Percentiles rank a stretch among this genome's conserved stretches.
These are phyloP conservation scores for Sebastes hopkinsi DNA, from an alignment of 2,797 vertebrate species.

Conservation along the genomic window DNA sequence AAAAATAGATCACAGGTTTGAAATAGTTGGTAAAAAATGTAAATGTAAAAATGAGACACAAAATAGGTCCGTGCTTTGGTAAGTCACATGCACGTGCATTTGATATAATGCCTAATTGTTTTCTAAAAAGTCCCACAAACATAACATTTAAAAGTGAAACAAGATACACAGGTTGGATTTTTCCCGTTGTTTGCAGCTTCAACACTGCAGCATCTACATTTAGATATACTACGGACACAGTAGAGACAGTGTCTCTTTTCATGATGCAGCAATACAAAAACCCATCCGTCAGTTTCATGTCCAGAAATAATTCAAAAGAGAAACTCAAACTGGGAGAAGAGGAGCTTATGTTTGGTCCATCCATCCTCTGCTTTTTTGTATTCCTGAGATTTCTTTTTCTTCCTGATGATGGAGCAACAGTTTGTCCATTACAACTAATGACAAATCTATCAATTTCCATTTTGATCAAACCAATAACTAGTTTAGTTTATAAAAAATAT, in stretches of 20 bases:
- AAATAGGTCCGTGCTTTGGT: constrained; percentile 36
- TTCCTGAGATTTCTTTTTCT: constrained; percentile 44
- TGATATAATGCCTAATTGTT: constrained; percentile 10
- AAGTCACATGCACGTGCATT: constrained; percentile 8
- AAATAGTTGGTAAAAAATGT: constrained; percentile 7
- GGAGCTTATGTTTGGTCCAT: constrained; percentile 23
- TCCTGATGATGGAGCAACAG: constrained; percentile 23
- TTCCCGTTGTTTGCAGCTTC: constrained; percentile 46
- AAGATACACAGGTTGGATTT: constrained; percentile 19
- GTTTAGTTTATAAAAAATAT: too few species aligned
- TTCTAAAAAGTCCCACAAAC: constrained; percentile 34
- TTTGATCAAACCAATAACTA: background rate
- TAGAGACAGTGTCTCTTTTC: background rate
- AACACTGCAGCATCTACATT: constrained; percentile 46
- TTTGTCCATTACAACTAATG: constrained; percentile 12
- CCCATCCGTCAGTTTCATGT: background rate
- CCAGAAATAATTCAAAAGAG: background rate
- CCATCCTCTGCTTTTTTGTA: background rate
- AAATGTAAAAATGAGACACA: constrained; percentile 28
- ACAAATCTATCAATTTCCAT: background rate
- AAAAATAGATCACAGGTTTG: constrained; percentile 17
- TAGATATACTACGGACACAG: background rate
- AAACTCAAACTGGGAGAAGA: background rate
- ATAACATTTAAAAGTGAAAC: constrained; percentile 43
- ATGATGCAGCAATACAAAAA: constrained; percentile 5